Evolutionary conservation across 2,797 vertebrate genomes (phyloP), one percentile per base, ranked within the genome.

Genomic region (Sebastes miniatus): DNA sequence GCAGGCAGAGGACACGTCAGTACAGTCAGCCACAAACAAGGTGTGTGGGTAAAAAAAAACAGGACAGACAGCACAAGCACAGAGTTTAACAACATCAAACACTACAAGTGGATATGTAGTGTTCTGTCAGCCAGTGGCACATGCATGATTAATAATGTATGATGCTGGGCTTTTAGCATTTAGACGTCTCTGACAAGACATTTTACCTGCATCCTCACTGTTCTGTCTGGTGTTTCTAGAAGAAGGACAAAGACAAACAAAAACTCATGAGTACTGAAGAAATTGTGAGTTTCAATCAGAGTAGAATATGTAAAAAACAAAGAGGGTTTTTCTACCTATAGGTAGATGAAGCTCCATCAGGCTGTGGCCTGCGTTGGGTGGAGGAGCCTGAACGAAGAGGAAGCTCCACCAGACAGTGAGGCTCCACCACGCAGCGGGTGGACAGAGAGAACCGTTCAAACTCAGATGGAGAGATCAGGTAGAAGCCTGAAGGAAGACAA

Each of bases 381-480:
- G 92, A 90, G 47, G 80, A 39, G 59, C 80, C 85, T 47, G 95
- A 92, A 18, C 68, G 84, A 12, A 77, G 74, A 1, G 95, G 92
- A 14, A 87, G n/a, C 52, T 97, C 96, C 61, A 99, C 96, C 20
- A 97, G 76, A 76, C 96, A 98, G 39, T 95, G 95, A 13, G 98
- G 98, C 90, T 98, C 97, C 86, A 99, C 97, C 79, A 99, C 34
- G 93, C 92, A 96, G 24, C 98, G 97, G 24, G 98, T 96, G 22
- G 98, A 99, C 76, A 99, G 92, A 14, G 99, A 99, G 92, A 99
- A 99, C 25, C 98, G 97, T 86, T 99, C 98, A 89, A 99, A 99
- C 92, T 99, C 98, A 0, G 99, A 99, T 0, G 98, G 99, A 0
- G 99, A 99, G 86, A 99, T 99, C 87, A 99, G 94, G 89, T 99